Evolutionary conservation across 2,888 invertebrate species (phyloP).

Genomic region (Ceramica pisi): DNA sequence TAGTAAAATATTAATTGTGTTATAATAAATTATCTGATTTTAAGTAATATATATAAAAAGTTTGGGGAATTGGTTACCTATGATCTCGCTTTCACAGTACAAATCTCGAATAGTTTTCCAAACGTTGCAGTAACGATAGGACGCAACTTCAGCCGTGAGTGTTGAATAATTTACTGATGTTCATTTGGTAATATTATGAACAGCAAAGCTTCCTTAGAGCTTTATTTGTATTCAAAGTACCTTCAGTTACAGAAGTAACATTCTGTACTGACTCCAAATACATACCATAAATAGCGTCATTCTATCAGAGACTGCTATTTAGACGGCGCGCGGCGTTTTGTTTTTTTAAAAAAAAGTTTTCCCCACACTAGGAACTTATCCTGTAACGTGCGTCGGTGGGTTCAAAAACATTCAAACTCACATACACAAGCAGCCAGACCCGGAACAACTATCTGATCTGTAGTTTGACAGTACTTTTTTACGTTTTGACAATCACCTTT

Average conservation of each 20-base stretch:
- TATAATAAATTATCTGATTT: constrained; percentile 17
- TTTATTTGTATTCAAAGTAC: neutral
- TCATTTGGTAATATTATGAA: neutral
- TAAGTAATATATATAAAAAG: neutral
- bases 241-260: neutral
- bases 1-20: neutral
- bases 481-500: too few species aligned
- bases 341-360: too few species aligned
- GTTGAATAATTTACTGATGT: neutral
- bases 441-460: too few species aligned
- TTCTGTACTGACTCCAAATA: neutral
- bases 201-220: neutral
- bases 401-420: too few species aligned
- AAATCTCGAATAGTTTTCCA: neutral
- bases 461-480: too few species aligned
- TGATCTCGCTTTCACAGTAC: neutral
- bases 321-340: too few species aligned
- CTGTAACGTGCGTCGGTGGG: too few species aligned
- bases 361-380: too few species aligned
- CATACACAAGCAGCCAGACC: too few species aligned
- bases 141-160: neutral
- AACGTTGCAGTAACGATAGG: neutral
- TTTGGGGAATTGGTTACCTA: neutral
- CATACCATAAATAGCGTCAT: too few species aligned
- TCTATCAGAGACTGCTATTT: too few species aligned